phyloP scores from a whole-genome alignment of 2,888 invertebrate genomes.

The Selenia dentaria region DNA sequence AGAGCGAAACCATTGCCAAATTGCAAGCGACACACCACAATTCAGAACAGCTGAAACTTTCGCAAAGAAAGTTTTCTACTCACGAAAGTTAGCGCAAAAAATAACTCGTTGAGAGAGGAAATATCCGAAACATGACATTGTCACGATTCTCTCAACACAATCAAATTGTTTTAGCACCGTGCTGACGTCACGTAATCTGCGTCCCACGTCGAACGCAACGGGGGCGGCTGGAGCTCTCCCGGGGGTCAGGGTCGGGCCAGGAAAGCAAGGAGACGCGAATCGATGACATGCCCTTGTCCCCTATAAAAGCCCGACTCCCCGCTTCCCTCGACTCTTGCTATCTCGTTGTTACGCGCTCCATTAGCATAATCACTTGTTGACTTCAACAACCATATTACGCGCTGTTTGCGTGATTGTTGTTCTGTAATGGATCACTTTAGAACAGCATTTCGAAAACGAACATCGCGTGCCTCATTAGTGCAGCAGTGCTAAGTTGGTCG shows the following conservation, averaged over 20 bases:
- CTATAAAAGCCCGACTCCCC: conserved; percentile 38
- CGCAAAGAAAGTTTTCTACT: conserved; percentile 11
- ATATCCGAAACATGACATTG: conserved; percentile 10
- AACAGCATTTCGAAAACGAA: conserved; percentile 17
- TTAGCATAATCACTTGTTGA: conserved; percentile 43
- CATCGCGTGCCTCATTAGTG: conserved; percentile 31
- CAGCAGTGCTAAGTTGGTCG: conserved; percentile 35
- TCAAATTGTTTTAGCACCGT: conserved; percentile 14
- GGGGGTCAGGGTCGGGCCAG: conserved; percentile 67
- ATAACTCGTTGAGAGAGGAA: not conserved
- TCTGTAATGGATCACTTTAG: conserved; percentile 12
- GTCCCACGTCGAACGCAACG: conserved; percentile 32
- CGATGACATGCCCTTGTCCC: conserved; percentile 65
- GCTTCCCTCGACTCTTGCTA: conserved; percentile 20
- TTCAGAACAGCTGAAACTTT: conserved; percentile 15
- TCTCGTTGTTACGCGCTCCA: conserved; percentile 17
- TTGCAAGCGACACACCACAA: not conserved
- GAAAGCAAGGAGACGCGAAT: conserved; percentile 47
- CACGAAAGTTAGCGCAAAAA: not conserved
- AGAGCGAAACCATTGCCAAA: conserved; percentile 7
- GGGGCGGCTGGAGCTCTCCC: conserved; percentile 36
- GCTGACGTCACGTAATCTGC: conserved; percentile 39
- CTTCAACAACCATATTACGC: conserved; percentile 6
- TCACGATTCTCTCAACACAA: conserved; percentile 11
- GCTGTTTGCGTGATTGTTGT: conserved; percentile 20